A percentile compares a stretch with the other conserved stretches of the same genome.
phyloP scores from a whole-genome alignment of 2,888 invertebrate genomes.

The Dyspetes luteomarginatus region DNA sequence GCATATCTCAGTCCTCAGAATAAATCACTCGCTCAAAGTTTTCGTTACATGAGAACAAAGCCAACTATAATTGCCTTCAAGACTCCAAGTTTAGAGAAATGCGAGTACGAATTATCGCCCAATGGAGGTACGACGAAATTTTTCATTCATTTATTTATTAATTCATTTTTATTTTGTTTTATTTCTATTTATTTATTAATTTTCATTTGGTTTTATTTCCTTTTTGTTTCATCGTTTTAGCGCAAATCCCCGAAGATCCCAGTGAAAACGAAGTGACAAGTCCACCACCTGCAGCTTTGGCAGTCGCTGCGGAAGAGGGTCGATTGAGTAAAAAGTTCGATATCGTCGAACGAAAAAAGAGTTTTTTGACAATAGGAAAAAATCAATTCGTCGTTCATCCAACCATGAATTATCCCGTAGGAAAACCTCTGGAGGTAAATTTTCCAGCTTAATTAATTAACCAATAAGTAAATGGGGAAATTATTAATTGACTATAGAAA shows the following conservation, averaged over 20 bases:
- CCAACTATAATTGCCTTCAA: constrained; percentile 95
- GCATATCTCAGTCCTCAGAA: constrained; percentile 91
- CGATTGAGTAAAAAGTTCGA: constrained; percentile 81
- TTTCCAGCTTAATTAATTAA: neutral
- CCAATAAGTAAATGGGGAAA: too few relatives aligned
- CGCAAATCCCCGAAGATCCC: neutral
- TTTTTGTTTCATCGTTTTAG: constrained; percentile 9
- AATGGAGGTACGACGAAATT: constrained; percentile 39
- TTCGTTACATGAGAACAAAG: constrained; percentile 95
- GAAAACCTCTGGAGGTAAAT: constrained; percentile 92
- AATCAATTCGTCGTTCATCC: constrained; percentile 71
- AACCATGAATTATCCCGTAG: constrained; percentile 88
- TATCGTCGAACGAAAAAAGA: constrained; percentile 49
- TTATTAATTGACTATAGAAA: too few relatives aligned
- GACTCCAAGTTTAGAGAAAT: constrained; percentile 91
- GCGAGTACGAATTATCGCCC: constrained; percentile 82
- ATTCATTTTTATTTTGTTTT: too few relatives aligned
- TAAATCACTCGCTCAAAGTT: constrained; percentile 92
- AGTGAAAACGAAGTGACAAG: constrained; percentile 16
- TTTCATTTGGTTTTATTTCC: too few relatives aligned
- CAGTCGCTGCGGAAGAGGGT: constrained; percentile 87
- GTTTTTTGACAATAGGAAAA: constrained; percentile 65
- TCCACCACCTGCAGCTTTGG: constrained; percentile 83
- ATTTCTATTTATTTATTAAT: too few relatives aligned
- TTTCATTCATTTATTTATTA: too few relatives aligned